Conservation (phyloP, 1,140 invertebrate species). For the Latrodectus geometricus region DNA sequence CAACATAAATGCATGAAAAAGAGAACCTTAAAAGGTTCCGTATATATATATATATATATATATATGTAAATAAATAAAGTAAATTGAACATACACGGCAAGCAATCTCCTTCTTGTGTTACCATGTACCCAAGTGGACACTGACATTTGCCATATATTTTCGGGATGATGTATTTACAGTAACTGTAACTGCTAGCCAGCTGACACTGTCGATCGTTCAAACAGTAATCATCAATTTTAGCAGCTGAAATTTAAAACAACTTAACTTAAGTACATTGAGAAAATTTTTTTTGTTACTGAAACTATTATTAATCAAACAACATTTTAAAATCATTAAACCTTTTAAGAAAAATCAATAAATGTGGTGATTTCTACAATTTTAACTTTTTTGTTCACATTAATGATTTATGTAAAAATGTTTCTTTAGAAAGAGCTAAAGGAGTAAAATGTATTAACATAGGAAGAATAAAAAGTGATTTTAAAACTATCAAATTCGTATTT, state of each 20-base stretch:
- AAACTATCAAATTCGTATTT: too few species aligned
- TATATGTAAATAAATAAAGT: too few species aligned
- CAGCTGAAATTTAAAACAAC: slow-evolving; percentile 74
- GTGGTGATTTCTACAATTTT: neutral
- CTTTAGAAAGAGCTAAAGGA: neutral
- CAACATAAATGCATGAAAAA: too few species aligned
- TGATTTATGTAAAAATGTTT: neutral
- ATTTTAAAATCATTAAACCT: neutral
- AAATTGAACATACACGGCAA: slow-evolving; percentile 63
- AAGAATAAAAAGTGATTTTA: too few species aligned
- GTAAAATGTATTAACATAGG: neutral
- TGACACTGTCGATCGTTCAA: slow-evolving; percentile 89
- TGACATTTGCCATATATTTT: slow-evolving; percentile 88
- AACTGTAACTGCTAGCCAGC: slow-evolving; percentile 82
- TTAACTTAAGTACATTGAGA: neutral
- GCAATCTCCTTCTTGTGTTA: slow-evolving; percentile 63
- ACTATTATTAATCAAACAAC: neutral
- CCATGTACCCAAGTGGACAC: slow-evolving; percentile 71
- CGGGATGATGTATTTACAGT: slow-evolving; percentile 89
- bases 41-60: too few species aligned
- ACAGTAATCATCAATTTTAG: slow-evolving; percentile 87
- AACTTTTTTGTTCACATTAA: neutral
- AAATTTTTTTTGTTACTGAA: neutral
- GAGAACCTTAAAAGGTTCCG: too few species aligned
- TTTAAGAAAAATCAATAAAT: neutral